phyloP scores from a whole-genome alignment of 2,797 vertebrate species.

The Myotis vivesi region DNA sequence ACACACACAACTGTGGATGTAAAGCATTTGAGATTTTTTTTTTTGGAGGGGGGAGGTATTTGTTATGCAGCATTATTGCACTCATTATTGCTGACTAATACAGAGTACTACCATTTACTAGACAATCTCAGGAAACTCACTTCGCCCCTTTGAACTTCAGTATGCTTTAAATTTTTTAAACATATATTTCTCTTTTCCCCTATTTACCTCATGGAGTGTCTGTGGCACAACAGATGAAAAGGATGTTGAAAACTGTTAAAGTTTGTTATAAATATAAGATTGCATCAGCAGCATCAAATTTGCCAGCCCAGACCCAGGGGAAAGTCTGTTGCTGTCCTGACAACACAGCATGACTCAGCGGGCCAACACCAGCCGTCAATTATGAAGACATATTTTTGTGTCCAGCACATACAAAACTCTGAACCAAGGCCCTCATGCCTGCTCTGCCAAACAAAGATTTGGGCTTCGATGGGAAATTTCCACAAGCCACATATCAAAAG shows the following conservation, averaged over 20 bases:
- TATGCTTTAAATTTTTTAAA: not conserved
- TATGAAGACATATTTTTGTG: not conserved
- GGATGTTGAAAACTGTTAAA: not conserved
- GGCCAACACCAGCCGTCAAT: not conserved
- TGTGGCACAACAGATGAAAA: not conserved
- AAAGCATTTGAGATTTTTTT: not conserved
- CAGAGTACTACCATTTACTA: not conserved
- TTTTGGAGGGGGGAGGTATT: not conserved
- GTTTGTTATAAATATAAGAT: not conserved
- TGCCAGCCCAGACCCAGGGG: not conserved
- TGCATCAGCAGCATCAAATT: not conserved
- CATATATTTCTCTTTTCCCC: not conserved
- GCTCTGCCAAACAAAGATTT: not conserved
- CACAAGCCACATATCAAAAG: not conserved
- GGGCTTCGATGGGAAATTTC: not conserved
- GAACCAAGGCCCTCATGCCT: not conserved
- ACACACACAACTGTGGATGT: not conserved
- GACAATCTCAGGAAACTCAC: not conserved
- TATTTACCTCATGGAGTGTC: not conserved
- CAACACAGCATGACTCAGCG: not conserved
- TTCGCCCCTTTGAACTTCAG: not conserved
- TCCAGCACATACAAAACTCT: not conserved
- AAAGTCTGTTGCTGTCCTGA: not conserved
- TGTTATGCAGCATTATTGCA: not conserved
- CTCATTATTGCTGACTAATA: not conserved